phyloP scores from a whole-genome alignment of 2,797 vertebrate genomes.

The Salarias fasciatus region DNA sequence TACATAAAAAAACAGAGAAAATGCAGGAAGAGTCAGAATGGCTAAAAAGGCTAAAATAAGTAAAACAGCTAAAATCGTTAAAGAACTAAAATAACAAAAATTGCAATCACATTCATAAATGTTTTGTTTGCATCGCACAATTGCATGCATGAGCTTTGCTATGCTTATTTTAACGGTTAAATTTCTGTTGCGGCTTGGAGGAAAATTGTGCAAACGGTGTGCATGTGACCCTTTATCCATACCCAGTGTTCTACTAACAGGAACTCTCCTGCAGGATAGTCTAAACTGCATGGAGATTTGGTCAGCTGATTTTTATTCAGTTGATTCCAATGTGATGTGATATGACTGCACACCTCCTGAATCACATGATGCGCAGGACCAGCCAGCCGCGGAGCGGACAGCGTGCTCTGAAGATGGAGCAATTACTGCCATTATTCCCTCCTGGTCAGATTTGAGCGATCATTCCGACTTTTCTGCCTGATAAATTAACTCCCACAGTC shows the following conservation, averaged over 20 bases:
- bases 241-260: neutral
- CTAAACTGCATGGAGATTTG: neutral
- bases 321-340: conserved; percentile 23
- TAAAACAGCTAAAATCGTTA: too few relatives aligned
- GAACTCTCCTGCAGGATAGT: neutral
- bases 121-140: too few relatives aligned
- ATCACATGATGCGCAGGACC: conserved; percentile 63
- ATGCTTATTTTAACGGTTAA: too few relatives aligned
- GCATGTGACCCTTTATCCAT: too few relatives aligned
- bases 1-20: too few relatives aligned
- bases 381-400: conserved; percentile 38
- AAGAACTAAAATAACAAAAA: too few relatives aligned
- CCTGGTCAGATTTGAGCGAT: conserved; percentile 58
- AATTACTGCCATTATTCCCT: conserved; percentile 72
- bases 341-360: conserved; percentile 30
- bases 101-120: too few relatives aligned
- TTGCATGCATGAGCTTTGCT: too few relatives aligned
- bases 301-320: conserved; percentile 1
- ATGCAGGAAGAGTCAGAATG: too few relatives aligned
- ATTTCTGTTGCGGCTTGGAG: too few relatives aligned
- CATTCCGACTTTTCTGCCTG: conserved; percentile 42
- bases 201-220: too few relatives aligned
- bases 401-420: conserved; percentile 69
- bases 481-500: conserved; percentile 52
- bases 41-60: too few relatives aligned